Percentiles rank a stretch among this genome's conserved stretches.
phyloP scores from a whole-genome alignment of 2,797 vertebrate species.

The Hapalemur alaotrensis region DNA sequence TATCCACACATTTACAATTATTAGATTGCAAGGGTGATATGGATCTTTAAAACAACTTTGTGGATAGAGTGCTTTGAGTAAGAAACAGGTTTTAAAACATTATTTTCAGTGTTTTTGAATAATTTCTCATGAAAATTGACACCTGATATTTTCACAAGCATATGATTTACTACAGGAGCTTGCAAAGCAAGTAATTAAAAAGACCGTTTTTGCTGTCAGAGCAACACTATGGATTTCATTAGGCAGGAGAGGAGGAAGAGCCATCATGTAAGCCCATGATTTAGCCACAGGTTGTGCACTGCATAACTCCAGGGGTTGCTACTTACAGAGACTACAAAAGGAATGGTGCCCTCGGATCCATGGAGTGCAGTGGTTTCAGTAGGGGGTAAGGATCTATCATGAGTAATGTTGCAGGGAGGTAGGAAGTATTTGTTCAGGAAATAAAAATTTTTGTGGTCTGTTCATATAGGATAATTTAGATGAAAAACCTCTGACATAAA shows the following conservation, averaged over 20 bases:
- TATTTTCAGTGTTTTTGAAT: neutral
- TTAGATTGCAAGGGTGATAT: neutral
- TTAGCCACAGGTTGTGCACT: neutral
- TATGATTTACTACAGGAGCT: neutral
- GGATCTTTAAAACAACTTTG: neutral
- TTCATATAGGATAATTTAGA: neutral
- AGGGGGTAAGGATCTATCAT: neutral
- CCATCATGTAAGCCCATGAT: neutral
- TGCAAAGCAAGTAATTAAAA: neutral
- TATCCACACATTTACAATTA: neutral
- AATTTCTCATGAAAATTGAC: conserved; percentile 32
- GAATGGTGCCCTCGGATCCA: rapidly evolving
- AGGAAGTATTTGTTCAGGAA: neutral
- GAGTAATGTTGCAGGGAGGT: neutral
- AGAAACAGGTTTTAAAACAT: neutral
- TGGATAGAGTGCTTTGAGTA: neutral
- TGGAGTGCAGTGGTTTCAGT: neutral
- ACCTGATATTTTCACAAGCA: neutral
- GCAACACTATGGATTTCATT: neutral
- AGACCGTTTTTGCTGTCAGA: neutral
- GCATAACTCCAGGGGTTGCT: neutral
- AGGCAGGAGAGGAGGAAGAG: neutral
- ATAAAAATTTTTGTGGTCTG: neutral
- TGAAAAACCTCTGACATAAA: neutral
- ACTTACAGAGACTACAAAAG: neutral